These are phyloP conservation scores for Hydrolagus affinis DNA, from an alignment of 2,113 vertebrate genomes.

Conservation along the genomic window DNA sequence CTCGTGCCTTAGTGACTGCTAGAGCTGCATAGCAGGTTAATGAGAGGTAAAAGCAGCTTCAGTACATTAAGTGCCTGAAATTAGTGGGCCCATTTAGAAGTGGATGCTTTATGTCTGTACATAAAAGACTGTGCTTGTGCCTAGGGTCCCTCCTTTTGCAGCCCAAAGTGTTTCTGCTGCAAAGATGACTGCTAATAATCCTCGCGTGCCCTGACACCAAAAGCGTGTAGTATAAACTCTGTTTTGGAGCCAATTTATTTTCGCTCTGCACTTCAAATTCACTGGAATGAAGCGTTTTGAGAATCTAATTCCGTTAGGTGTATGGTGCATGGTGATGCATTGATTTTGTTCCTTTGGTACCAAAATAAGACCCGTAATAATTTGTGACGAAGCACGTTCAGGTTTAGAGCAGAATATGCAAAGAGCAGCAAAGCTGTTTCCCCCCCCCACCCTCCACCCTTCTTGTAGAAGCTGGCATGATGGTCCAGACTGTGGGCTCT, in stretches of 20 bases:
- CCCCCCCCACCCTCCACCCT: not conserved
- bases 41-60: not conserved
- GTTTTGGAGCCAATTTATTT: too few species aligned
- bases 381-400: too few species aligned
- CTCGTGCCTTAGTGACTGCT: not conserved
- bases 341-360: too few species aligned
- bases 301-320: too few species aligned
- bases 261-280: too few species aligned
- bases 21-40: not conserved
- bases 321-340: too few species aligned
- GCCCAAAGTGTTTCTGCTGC: not conserved
- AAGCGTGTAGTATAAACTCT: too few species aligned
- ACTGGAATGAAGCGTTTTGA: too few species aligned
- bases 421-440: not conserved
- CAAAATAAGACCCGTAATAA: too few species aligned
- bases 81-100: not conserved
- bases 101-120: not conserved
- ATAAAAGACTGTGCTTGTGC: not conserved
- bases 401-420: not conserved
- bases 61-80: slow-evolving; percentile 3
- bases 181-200: not conserved
- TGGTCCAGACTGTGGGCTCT: not conserved
- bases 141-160: not conserved
- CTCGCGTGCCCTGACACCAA: not conserved
- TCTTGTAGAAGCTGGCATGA: too few species aligned